Conservation (phyloP, 2,113 vertebrate genomes). For the Lepisosteus osseus region DNA sequence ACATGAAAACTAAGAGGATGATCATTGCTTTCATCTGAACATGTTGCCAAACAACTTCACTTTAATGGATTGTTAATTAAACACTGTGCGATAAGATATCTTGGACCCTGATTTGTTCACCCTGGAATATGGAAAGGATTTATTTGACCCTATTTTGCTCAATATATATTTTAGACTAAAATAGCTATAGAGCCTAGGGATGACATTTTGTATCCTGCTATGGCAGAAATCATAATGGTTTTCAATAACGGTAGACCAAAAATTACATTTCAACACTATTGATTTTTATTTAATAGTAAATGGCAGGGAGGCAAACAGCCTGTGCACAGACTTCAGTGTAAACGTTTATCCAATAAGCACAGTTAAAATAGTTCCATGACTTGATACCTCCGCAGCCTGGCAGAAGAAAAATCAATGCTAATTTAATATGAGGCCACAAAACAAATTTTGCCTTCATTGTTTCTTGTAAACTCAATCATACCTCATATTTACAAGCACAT, state of each 20-base stretch:
- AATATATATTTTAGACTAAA: background rate
- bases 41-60: too few relatives aligned
- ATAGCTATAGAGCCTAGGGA: conserved; percentile 10
- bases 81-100: background rate
- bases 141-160: background rate
- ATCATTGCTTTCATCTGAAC: too few relatives aligned
- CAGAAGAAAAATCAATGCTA: conserved; percentile 85
- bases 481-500: conserved; percentile 18
- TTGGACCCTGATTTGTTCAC: background rate
- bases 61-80: background rate
- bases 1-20: too few relatives aligned
- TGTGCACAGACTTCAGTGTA: conserved; percentile 51
- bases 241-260: conserved; percentile 50
- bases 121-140: background rate
- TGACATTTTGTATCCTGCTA: conserved; percentile 55
- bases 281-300: conserved; percentile 78
- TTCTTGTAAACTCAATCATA: conserved; percentile 43
- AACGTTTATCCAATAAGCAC: conserved; percentile 68
- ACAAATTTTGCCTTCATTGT: conserved; percentile 70
- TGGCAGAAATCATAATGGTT: conserved; percentile 48
- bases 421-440: conserved; percentile 83
- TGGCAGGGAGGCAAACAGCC: conserved; percentile 68
- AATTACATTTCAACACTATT: conserved; percentile 59
- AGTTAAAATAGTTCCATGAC: conserved; percentile 75
- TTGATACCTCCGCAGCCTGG: conserved; percentile 68